Evolutionary conservation across 2,797 vertebrate species (phyloP).

Genomic region (Tapera naevia): DNA sequence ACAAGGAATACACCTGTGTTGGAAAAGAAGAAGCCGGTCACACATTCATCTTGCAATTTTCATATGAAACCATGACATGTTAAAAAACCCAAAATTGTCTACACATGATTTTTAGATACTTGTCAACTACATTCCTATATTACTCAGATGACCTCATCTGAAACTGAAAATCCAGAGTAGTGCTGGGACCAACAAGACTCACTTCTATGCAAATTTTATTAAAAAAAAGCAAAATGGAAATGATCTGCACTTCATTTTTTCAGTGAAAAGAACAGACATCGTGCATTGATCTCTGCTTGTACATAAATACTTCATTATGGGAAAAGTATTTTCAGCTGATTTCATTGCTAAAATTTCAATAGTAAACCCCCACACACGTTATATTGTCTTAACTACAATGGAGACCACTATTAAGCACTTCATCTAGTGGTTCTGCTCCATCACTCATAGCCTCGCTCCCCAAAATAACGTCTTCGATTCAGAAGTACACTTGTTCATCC

Average conservation of each 20-base stretch:
- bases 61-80: background rate
- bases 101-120: background rate
- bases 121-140: background rate
- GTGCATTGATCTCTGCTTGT: background rate
- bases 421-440: background rate
- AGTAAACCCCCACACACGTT: background rate
- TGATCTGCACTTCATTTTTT: background rate
- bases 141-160: background rate
- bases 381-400: background rate
- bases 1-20: constrained; percentile 90
- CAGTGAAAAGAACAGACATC: background rate
- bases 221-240: background rate
- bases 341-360: background rate
- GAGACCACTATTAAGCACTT: background rate
- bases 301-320: background rate
- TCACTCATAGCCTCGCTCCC: background rate
- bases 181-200: background rate
- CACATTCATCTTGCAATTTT: background rate
- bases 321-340: background rate
- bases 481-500: background rate
- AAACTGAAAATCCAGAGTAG: background rate
- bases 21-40: constrained; percentile 36
- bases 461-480: background rate
- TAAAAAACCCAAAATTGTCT: background rate
- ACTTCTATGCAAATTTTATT: background rate